Evolutionary conservation across 37 sponge, comb jelly and placozoan species (phyloP).

Genomic region (Tethya wilhelma): DNA sequence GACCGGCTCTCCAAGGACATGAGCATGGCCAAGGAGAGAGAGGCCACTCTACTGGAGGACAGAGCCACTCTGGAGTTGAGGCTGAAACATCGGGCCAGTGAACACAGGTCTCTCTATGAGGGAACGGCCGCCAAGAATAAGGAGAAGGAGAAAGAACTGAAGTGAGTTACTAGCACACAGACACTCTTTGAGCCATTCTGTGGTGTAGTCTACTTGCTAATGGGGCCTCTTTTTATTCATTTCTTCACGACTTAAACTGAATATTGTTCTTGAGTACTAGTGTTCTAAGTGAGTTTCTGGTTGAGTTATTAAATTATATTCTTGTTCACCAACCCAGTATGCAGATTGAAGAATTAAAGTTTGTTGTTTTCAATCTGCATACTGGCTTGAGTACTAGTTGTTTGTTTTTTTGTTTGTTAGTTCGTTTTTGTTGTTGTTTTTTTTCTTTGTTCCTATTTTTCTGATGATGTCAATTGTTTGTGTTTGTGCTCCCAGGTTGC

Average conservation of each 20-base stretch:
- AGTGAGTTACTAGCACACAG: slow-evolving; percentile 8
- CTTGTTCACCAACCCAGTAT: too few species aligned
- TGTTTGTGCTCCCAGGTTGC: slow-evolving; percentile 30
- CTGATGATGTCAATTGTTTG: background rate
- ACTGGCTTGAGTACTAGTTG: too few species aligned
- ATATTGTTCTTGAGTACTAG: too few species aligned
- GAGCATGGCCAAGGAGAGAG: slow-evolving; percentile 40
- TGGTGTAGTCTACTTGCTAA: too few species aligned
- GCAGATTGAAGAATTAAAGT: too few species aligned
- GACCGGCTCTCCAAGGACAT: slow-evolving; percentile 24
- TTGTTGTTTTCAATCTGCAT: too few species aligned
- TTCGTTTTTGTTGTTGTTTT: background rate
- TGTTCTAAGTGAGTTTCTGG: too few species aligned
- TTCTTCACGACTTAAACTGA: too few species aligned
- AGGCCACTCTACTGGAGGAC: slow-evolving; percentile 74
- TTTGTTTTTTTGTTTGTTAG: too few species aligned
- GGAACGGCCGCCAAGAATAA: slow-evolving; percentile 25
- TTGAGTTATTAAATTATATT: too few species aligned
- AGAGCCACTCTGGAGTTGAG: slow-evolving; percentile 75
- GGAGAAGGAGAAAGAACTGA: slow-evolving; percentile 68
- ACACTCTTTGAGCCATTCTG: too few species aligned
- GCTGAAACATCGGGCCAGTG: slow-evolving; percentile 46
- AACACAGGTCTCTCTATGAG: slow-evolving; percentile 49
- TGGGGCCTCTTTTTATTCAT: too few species aligned
- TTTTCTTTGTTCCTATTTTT: background rate